Evolutionary conservation across 2,888 invertebrate species (phyloP), one percentile per base, ranked within the genome.

Genomic region (Caenorhabditis sulstoni): DNA sequence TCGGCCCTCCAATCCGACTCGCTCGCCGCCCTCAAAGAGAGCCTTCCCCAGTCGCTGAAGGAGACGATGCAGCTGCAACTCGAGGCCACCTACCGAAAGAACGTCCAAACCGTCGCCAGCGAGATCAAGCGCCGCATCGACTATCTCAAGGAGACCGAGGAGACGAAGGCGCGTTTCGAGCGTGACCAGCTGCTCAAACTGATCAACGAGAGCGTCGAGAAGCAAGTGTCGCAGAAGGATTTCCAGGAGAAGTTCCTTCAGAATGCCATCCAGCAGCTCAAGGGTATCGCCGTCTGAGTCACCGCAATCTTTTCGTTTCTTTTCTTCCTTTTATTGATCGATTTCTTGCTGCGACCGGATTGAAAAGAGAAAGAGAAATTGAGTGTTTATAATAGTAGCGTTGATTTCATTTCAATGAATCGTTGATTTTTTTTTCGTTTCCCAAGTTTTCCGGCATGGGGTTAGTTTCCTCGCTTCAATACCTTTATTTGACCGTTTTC

Each of bases 151-250:
- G 96, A 96, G 91, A 93, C 94, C 88, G 93, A 94, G 85, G 94
- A 93, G 87, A 92, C 95, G 61, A 95, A 96, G 90, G 94, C 94
- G 55, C 94, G 95, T 85, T 93, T 97, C 79, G 93, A 94, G 85
- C 97, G 97, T 91, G 95, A 94, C 91, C 95, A 96, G 91, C 94
- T 97, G 94, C 95, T 96, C 22, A 94, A 95, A 91, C 98, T 96
- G 95, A 94, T 98, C 81, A 94, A 96, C n/a, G 91, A 92, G 86
- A 94, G 93, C 90, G 98, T 88, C 29, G 85, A 87, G 73, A 83
- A 87, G 65, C 85, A 86, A 58, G 83, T 83, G 11, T 77, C 80
- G 58, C 86, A 89, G 62, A 82, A 82, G 58, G 79, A 81, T 55
- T 87, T 89, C 86, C 85, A 87, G 70, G 88, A 89, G 29, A 81